These are phyloP conservation scores for Drosophila parvula DNA, from an alignment of 1,140 invertebrate species.

Conservation along the genomic window DNA sequence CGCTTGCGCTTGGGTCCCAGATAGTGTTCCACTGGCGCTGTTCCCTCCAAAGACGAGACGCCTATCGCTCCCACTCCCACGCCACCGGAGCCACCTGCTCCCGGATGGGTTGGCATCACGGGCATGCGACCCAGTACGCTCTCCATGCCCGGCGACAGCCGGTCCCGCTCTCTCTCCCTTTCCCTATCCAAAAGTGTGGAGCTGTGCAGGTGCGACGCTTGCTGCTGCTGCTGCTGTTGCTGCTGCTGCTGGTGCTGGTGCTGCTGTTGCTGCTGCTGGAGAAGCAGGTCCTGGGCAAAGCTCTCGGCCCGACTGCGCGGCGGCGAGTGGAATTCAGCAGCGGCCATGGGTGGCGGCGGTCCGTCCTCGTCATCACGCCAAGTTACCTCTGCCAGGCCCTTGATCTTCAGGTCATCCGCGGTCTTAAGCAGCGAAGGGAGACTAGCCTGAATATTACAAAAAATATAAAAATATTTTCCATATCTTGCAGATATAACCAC, in stretches of 20 bases:
- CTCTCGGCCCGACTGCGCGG: slow-evolving; percentile 58
- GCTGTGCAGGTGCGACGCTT: slow-evolving; percentile 13
- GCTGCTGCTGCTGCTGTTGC: slow-evolving; percentile 17
- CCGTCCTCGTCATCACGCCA: slow-evolving; percentile 87
- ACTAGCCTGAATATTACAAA: slow-evolving; percentile 87
- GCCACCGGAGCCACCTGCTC: background rate
- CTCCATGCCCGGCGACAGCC: slow-evolving; percentile 45
- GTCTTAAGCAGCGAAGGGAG: slow-evolving; percentile 94
- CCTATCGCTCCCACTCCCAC: slow-evolving; percentile 6
- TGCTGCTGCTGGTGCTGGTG: slow-evolving; percentile 19
- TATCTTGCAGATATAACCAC: slow-evolving; percentile 4
- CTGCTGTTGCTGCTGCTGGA: slow-evolving; percentile 53
- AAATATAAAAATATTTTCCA: slow-evolving; percentile 24
- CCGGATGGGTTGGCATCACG: slow-evolving; percentile 52
- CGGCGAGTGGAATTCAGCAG: slow-evolving; percentile 80
- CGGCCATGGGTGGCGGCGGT: slow-evolving; percentile 82
- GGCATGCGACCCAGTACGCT: slow-evolving; percentile 60
- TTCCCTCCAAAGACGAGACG: slow-evolving; percentile 23
- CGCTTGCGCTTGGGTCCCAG: slow-evolving; percentile 85
- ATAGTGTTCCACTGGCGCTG: slow-evolving; percentile 60
- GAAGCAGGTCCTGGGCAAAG: slow-evolving; percentile 60
- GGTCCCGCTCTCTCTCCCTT: slow-evolving; percentile 43
- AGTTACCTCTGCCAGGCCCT: slow-evolving; percentile 94
- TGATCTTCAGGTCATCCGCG: slow-evolving; percentile 95
- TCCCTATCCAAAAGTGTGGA: slow-evolving; percentile 17